phyloP scores from a whole-genome alignment of 2,888 invertebrate genomes.

The Drosophila formosana region DNA sequence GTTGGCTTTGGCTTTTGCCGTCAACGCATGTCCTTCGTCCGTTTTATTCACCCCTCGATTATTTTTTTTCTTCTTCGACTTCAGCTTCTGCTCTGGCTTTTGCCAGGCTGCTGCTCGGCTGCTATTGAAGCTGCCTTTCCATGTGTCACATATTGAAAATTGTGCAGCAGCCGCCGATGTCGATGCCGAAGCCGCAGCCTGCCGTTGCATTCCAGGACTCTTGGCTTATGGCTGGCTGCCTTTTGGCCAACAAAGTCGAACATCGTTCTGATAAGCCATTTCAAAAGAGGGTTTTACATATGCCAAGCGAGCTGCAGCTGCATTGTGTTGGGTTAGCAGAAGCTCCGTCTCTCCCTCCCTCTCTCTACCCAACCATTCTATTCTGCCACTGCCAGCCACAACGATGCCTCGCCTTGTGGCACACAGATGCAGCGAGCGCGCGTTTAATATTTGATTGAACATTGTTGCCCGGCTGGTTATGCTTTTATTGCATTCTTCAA shows the following conservation, averaged over 20 bases:
- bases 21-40: constrained; percentile 63
- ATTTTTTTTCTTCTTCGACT: constrained; percentile 14
- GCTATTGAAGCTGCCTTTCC: constrained; percentile 29
- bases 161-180: constrained; percentile 47
- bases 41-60: constrained; percentile 12
- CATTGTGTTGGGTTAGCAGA: constrained; percentile 25
- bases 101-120: constrained; percentile 18
- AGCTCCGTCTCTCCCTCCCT: not conserved
- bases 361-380: not conserved
- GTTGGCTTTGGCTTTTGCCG: constrained; percentile 63
- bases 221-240: constrained; percentile 70
- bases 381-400: no score
- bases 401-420: constrained; percentile 13
- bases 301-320: constrained; percentile 50
- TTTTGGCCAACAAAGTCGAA: constrained; percentile 56
- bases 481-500: constrained; percentile 71
- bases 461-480: constrained; percentile 68
- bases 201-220: constrained; percentile 58
- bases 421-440: constrained; percentile 22
- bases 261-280: constrained; percentile 71
- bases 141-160: constrained; percentile 79
- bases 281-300: constrained; percentile 76
- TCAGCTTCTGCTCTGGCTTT: constrained; percentile 15
- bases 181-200: constrained; percentile 48
- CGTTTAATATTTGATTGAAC: constrained; percentile 76